Evolutionary conservation across 2,888 invertebrate species (phyloP), one percentile per base, ranked within the genome.

Genomic region (Lasioglossum leucozonium): DNA sequence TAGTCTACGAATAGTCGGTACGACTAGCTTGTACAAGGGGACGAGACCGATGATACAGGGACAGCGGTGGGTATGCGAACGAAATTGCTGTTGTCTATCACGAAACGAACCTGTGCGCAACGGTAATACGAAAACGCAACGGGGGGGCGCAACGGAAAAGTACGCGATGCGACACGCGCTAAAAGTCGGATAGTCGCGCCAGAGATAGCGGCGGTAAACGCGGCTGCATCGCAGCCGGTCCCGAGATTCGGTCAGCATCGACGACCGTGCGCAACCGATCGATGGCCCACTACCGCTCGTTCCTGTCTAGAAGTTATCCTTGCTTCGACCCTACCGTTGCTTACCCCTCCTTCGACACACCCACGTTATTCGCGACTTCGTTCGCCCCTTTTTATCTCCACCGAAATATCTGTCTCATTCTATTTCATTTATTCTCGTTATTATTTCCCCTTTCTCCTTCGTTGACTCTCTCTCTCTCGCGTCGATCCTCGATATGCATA

Each of bases 211-310:
- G 26, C 58, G 58, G 58, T 6, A n/a, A 71, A 71, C 40, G 67
- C 34, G 34, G 65, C 47, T 44, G 62, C 42, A 22, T 42, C 30
- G 65, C 65, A 62, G 42, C 30, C 72, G 47, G 26, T 75, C 44
- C 67, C 44, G 72, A 30, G 18, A 55, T 65, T 65, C 67, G 26
- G 67, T 47, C 77, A 69, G 37, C 85, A 80, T 74, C 71, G 84
- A 85, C 84, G 75, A 78, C 65, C 71, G 84, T 91, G 93, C 92
- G 92, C 93, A 93, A 87, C 88, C 93, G 94, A 94, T 94, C 94
- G 93, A 94, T 94, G 93, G 92, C 93, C 92, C 92, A 92, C 91
- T 93, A 90, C 91, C 92, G 90, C 91, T 88, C 74, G 73, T 58
- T 47, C 51, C 72, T 79, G 22, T 71, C 75, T 76, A 73, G 30